Base-by-base conservation (phyloP, 2,113 vertebrate species). In the Regulus satrapa region DNA sequence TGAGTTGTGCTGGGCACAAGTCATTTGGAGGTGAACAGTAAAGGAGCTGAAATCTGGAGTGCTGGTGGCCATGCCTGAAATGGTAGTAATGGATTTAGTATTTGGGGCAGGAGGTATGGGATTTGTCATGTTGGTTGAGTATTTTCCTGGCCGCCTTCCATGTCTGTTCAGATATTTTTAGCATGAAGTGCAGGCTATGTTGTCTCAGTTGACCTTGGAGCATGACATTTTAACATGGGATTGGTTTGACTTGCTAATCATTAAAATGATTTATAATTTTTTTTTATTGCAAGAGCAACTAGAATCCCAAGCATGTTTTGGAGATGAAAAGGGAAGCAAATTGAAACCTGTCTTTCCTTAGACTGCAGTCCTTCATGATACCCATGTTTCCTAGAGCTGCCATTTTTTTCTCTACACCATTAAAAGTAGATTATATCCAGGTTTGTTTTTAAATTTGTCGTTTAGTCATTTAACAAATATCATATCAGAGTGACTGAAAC, bases 121-220 rank as follows among this genome's bases (percentile, higher is more conserved):
- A 94, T 96, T 96, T 96, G 92, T 96, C 89, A 83, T 96, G 93
- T 91, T 95, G 78, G 87, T 71, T 87, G 88, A 85, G 54, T 85
- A 94, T 95, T 97, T 95, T 96, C 96, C 94, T 95, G 93, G 96
- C 92, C 0, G 14, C 77, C 55, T 96, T 96, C 92, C 95, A 96
- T 83, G 81, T 29, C 85, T 77, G 78, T 73, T 93, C 59, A n/a
- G 95, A 77, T 96, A 96, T 96, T 96, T 97, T 96, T 95, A 96
- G 96, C 78, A 48, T 80, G 92, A 83, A 95, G 92, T 59, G 48
- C 82, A 85, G 68, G 89, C 93, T 78, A 77, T 92, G 96, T 94
- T 91, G 92, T 95, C 81, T 87, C 74, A 41, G 77, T 85, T 94
- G 95, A 96, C 94, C 95, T 97, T 96, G 90, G 90, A 95, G 75